Percentiles rank a stretch among this genome's conserved stretches.
Evolutionary conservation across 2,113 vertebrate species (phyloP).

Genomic region (Todiramphus saurophagus): DNA sequence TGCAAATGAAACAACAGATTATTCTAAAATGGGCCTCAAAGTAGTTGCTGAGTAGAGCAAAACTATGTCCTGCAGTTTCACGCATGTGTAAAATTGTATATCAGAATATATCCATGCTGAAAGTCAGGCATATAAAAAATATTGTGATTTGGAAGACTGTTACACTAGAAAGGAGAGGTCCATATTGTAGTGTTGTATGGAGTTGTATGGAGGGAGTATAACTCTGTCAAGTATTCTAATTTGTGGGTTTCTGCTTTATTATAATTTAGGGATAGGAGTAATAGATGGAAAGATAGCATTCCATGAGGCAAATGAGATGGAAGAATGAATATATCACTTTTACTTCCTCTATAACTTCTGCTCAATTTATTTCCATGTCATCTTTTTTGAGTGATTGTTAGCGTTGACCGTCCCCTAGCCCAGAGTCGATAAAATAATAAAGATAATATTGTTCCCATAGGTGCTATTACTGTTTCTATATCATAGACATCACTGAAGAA

Average conservation of each 20-base stretch:
- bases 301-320: neutral
- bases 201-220: neutral
- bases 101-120: neutral
- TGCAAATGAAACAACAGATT: neutral
- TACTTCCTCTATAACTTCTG: neutral
- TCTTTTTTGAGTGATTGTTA: constrained; percentile 17
- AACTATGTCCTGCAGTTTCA: neutral
- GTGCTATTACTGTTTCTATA: neutral
- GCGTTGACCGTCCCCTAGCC: neutral
- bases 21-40: neutral
- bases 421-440: constrained; percentile 9
- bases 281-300: neutral
- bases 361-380: neutral
- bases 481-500: neutral
- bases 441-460: constrained; percentile 7
- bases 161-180: neutral
- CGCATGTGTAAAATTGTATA: neutral
- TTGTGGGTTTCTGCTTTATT: neutral
- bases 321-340: neutral
- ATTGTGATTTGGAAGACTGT: neutral
- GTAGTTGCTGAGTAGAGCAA: neutral
- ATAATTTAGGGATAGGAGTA: neutral
- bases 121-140: neutral
- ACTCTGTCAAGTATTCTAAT: neutral
- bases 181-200: neutral